Conservation (phyloP, 2,888 invertebrate species). For the Crematogaster levior region DNA sequence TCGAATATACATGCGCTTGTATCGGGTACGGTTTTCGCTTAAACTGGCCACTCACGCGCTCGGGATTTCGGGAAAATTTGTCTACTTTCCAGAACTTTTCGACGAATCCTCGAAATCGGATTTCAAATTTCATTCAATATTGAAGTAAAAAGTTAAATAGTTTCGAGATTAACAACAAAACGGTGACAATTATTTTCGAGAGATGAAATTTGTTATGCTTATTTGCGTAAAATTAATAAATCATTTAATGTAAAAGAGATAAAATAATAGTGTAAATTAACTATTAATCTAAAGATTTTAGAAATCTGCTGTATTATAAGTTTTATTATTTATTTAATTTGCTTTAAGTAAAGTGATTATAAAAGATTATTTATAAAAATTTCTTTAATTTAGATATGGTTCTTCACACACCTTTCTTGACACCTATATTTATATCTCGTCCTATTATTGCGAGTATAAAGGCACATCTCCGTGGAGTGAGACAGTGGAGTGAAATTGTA, state of each 20-base stretch:
- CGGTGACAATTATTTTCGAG: neutral
- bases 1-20: conserved; percentile 36
- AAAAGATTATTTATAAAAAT: neutral
- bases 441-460: neutral
- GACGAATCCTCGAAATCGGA: neutral
- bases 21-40: conserved; percentile 29
- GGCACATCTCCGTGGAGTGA: neutral
- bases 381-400: neutral
- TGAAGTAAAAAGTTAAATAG: conserved; percentile 21
- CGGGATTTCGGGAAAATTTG: conserved; percentile 35
- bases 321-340: conserved; percentile 5
- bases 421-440: neutral
- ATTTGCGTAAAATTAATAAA: neutral
- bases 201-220: neutral
- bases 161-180: conserved; percentile 16
- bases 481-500: neutral
- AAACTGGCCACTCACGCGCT: conserved; percentile 29
- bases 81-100: conserved; percentile 34
- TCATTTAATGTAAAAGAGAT: neutral
- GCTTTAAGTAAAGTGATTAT: neutral
- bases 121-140: conserved; percentile 35
- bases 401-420: neutral
- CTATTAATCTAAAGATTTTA: neutral
- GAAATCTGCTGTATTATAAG: neutral
- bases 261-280: neutral